These are phyloP conservation scores for Myotis myotis DNA, from an alignment of 2,797 vertebrate species.

Conservation along the genomic window DNA sequence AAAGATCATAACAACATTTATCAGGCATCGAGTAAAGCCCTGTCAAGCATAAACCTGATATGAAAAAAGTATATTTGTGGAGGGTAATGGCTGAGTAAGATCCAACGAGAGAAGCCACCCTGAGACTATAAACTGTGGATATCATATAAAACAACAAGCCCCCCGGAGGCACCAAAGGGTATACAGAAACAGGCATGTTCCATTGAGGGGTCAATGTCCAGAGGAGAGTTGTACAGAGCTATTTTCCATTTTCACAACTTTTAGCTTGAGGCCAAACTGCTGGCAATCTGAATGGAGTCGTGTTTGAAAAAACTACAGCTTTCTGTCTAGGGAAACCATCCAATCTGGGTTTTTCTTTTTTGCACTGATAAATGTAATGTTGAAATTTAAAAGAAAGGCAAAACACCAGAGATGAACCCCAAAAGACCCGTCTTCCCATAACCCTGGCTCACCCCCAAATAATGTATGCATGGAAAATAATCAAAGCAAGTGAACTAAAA, in stretches of 20 bases:
- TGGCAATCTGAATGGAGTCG: not conserved
- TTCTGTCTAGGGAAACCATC: not conserved
- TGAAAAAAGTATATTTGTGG: not conserved
- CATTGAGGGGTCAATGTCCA: not conserved
- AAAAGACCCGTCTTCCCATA: not conserved
- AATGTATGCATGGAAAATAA: not conserved
- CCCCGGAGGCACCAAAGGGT: not conserved
- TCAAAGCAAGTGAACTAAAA: not conserved
- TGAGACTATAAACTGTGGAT: not conserved
- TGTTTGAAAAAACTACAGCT: not conserved
- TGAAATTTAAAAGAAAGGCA: not conserved
- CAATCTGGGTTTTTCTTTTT: slow-evolving; percentile 21
- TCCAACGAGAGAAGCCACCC: not conserved
- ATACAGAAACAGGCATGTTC: not conserved
- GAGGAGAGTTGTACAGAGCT: not conserved
- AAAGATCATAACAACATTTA: slow-evolving; percentile 33
- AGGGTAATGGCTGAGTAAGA: not conserved
- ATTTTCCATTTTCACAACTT: not conserved
- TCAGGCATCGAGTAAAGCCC: not conserved
- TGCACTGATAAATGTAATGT: slow-evolving; percentile 37
- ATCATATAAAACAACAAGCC: not conserved
- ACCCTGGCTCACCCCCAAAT: not conserved
- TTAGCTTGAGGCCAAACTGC: not conserved
- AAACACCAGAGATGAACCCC: not conserved
- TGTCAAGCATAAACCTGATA: not conserved